Evolutionary conservation across 2,113 vertebrate genomes (phyloP).

Genomic region (Channa maculata): DNA sequence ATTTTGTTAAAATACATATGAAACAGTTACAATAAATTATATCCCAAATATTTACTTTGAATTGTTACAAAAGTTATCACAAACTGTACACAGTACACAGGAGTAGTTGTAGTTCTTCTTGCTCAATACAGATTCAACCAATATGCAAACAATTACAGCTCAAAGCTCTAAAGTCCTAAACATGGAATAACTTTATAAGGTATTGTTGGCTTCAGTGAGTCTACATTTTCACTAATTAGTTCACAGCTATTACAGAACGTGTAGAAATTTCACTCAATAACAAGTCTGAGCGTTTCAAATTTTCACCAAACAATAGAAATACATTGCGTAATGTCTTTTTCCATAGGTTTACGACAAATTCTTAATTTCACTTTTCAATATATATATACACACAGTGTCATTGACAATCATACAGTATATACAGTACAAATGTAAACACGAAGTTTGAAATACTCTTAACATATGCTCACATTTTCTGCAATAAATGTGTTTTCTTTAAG

Average conservation of each 20-base stretch:
- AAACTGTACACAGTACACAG: slow-evolving; percentile 94
- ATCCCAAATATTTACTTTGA: slow-evolving; percentile 89
- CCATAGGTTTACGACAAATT: slow-evolving; percentile 57
- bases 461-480: slow-evolving; percentile 24
- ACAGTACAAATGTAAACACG: slow-evolving; percentile 73
- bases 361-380: slow-evolving; percentile 62
- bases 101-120: slow-evolving; percentile 84
- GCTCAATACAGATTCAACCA: slow-evolving; percentile 83
- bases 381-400: slow-evolving; percentile 73
- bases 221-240: slow-evolving; percentile 82
- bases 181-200: slow-evolving; percentile 82
- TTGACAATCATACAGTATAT: slow-evolving; percentile 48
- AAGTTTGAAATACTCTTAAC: slow-evolving; percentile 46
- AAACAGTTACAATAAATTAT: slow-evolving; percentile 91
- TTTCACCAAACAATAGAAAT: slow-evolving; percentile 89
- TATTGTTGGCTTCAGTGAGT: slow-evolving; percentile 78
- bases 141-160: slow-evolving; percentile 83
- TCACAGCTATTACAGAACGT: slow-evolving; percentile 88
- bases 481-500: slow-evolving; percentile 30
- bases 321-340: slow-evolving; percentile 78
- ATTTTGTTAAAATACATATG: slow-evolving; percentile 96
- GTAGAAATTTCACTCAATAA: slow-evolving; percentile 87
- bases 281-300: slow-evolving; percentile 77
- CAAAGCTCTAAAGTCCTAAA: slow-evolving; percentile 86
- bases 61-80: slow-evolving; percentile 97